Base-by-base conservation (phyloP, 2,888 invertebrate genomes). In the Trachelus tabidus region DNA sequence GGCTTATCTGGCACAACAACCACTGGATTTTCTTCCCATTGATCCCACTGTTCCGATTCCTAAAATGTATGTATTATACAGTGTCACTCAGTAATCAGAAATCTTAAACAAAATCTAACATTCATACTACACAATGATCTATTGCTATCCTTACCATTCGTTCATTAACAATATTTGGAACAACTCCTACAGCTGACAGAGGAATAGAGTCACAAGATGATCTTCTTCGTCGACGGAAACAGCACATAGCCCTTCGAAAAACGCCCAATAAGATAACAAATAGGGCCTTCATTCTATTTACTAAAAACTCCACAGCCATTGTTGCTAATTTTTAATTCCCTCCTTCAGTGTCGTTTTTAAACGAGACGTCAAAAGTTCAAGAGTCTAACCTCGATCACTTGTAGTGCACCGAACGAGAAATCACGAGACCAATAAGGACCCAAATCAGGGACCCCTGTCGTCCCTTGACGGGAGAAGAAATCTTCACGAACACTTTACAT, bases 201-300 rank as follows among this genome's bases (percentile, higher is more conserved):
- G 93, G 93, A 76, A 94, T 93, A 1, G 92, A 92, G 80, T 94
- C 94, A 79, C 92, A 92, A n/a, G 92, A 92, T 12, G 92, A 92
- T 77, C 92, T 90, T 84, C 93, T 92, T 80, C 93, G 89, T 79
- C 94, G 92, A 77, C 93, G 92, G 81, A 95, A 93, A 85, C 95
- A 95, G 85, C 95, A 95, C 85, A 95, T 89, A 2, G 94, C 94
- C 35, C 94, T 92, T 77, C 93, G 92, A 80, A 94, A 92, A 37
- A 93, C 86, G 68, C 93, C 93, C 35, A 94, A 85, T 40, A 95
- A 87, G 79, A 93, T 86, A 69, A 94, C 88, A 69, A 94, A 83
- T 69, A 94, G 88, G 74, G 93, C 91, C 89, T 94, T 94, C 0
- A 95, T 83, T 86, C 94, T 93, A 84, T 92, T 92, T 77, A 92